These are phyloP conservation scores for Podocnemis expansa DNA, from an alignment of 2,113 vertebrate species.

Conservation along the genomic window DNA sequence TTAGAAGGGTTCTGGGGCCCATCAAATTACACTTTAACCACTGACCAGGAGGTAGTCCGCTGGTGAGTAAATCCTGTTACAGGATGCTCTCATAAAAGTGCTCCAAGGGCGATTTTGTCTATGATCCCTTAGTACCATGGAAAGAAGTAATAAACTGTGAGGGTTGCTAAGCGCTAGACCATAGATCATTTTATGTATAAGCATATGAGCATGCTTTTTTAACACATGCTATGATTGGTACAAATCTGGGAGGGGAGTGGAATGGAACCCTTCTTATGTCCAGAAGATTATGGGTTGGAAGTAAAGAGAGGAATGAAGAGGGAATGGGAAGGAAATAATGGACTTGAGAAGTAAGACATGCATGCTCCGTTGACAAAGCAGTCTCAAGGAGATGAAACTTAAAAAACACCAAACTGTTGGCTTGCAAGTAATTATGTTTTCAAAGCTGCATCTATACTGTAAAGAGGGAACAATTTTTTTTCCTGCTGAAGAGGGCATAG, in stretches of 20 bases:
- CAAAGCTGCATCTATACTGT: constrained; percentile 24
- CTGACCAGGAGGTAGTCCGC: neutral
- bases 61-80: neutral
- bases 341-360: neutral
- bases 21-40: too few species aligned
- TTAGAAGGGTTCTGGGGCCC: too few species aligned
- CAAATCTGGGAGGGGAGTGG: neutral
- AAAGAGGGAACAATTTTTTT: neutral
- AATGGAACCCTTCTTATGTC: neutral
- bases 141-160: neutral
- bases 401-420: neutral
- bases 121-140: accelerated
- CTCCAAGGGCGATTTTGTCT: neutral
- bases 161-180: neutral
- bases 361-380: neutral
- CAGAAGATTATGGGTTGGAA: neutral
- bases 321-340: neutral
- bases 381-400: neutral
- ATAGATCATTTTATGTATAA: neutral
- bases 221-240: neutral
- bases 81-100: neutral
- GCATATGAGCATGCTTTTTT: neutral
- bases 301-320: neutral
- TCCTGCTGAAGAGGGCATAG: neutral
- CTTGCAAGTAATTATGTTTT: neutral